Base-by-base conservation (phyloP, 2,797 vertebrate species). In the Silurus aristotelis region DNA sequence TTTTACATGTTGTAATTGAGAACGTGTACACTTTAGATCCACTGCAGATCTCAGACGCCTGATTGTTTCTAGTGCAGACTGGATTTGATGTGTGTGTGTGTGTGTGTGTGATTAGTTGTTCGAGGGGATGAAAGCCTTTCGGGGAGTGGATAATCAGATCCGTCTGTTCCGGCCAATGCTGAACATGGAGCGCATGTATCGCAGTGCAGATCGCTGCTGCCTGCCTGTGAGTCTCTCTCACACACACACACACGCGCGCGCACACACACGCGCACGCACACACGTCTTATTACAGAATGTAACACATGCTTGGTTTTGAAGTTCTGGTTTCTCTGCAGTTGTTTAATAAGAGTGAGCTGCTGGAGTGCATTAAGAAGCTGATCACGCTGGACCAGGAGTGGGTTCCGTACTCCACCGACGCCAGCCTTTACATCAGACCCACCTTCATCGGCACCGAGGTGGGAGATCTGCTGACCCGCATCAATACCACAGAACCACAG, bases 51-150 rank as follows among this genome's bases (percentile, higher is more conserved):
- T 38, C 38, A 38, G 38, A 38, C 38, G 38, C 38, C 38, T 38
- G 38, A 38, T 38, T 38, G 38, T 38, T 38, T 38, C 38, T 38
- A 38, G 38, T 38, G 38, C 38, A 38, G 38, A 38, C 4, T 38
- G 38, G 38, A 20, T n/a, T 20, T n/a, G 19, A 19, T 63, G 27
- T 70, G 67, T 70, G 2, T 38, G 17, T 38, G 14, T 15, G 27
- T 75, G 31, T 58, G 55, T 83, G 56, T 85, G 67, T 20, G 55
- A 70, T 10, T 6, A 97, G 96, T 92, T 98, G 70, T 98, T 98
- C 27, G 97, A 98, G 86, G 97, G 97, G 72, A 95, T 98, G 97
- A 98, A 98, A 92, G 97, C 97, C 0, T 98, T 95, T 80, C 94
- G 94, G 0, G 97, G 97, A 0, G 77, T 55, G 0, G 97, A 98